Evolutionary conservation across 1,140 invertebrate genomes (phyloP), one percentile per base, ranked within the genome.

Genomic region (Musca vetustissima): DNA sequence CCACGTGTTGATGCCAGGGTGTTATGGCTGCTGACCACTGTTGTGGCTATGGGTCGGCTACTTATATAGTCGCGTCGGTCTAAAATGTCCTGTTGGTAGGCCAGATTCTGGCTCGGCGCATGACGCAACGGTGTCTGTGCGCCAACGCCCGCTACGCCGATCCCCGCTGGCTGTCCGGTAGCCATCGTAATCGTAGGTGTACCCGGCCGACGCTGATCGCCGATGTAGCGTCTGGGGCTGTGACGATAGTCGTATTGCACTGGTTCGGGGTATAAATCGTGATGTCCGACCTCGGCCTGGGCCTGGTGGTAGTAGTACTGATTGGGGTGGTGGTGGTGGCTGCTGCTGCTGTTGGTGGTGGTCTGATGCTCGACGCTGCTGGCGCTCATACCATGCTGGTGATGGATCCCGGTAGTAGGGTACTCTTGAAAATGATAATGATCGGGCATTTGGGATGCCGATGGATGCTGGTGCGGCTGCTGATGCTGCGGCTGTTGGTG

Each of bases 51-150:
- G 19, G 74, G 71, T 28, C 77, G 36, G 13, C 36, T 74, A 73
- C 69, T 80, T 80, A 77, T 80, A 80, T 80, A 80, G 66, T 80
- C 78, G 75, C 78, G 78, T 80, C 75, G 78, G 78, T 80, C 78
- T 80, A 80, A 80, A 80, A 78, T 80, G 78, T 80, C 78, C 78
- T 80, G 78, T 80, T 76, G 78, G 78, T 80, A 80, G 52, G 55
- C 78, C 78, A 78, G 73, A 77, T 78, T 77, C 67, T 79, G 71
- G 28, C 75, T 76, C 64, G 78, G 76, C 72, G 73, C 75, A 76
- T 73, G 78, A 74, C 68, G 72, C 24, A 69, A 72, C 68, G 53
- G 74, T 74, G 71, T 72, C 77, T 70, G 75, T 67, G 74, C 78
- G 64, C 17, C 55, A 47, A 48, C 47, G 4, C 70, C 75, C 74